Percentiles rank a stretch among this genome's conserved stretches.
These are phyloP conservation scores for Pelagia noctiluca DNA, from an alignment of 30 jellyfish, hydroid and myxozoan species.

Conservation along the genomic window DNA sequence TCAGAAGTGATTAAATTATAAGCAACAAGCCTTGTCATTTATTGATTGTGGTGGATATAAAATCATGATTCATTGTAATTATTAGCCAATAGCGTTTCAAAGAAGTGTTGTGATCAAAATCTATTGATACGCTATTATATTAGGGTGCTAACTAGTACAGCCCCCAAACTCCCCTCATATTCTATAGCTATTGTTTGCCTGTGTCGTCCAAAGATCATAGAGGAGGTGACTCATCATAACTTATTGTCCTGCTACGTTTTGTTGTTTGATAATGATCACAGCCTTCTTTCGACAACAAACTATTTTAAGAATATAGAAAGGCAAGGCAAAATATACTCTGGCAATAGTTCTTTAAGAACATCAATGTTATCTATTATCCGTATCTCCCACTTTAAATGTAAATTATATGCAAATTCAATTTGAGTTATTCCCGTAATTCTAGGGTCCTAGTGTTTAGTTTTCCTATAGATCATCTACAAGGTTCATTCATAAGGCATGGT, in stretches of 20 bases:
- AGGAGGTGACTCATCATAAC: slow-evolving; percentile 2
- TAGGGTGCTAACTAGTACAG: slow-evolving; percentile 6
- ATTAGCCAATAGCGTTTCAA: too few species aligned
- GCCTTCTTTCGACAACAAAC: neutral
- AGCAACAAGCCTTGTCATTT: too few species aligned
- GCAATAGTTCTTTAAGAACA: neutral
- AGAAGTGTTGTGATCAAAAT: too few species aligned
- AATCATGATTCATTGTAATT: too few species aligned
- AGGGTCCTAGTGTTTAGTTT: too few species aligned
- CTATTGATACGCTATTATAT: too few species aligned
- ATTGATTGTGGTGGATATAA: too few species aligned
- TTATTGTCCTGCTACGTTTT: neutral
- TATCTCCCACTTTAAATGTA: neutral
- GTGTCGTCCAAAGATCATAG: neutral
- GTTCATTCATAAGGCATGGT: too few species aligned
- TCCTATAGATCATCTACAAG: too few species aligned
- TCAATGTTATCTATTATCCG: neutral
- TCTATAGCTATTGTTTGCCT: neutral
- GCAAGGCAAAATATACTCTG: neutral
- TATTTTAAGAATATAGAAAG: neutral
- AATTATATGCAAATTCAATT: too few species aligned
- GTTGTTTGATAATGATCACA: neutral
- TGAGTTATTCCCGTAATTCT: too few species aligned
- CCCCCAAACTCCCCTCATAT: slow-evolving; percentile 5
- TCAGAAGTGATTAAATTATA: too few species aligned